Evolutionary conservation across 2,113 vertebrate genomes (phyloP), one percentile per base, ranked within the genome.

Genomic region (Scartelaos histophorus): DNA sequence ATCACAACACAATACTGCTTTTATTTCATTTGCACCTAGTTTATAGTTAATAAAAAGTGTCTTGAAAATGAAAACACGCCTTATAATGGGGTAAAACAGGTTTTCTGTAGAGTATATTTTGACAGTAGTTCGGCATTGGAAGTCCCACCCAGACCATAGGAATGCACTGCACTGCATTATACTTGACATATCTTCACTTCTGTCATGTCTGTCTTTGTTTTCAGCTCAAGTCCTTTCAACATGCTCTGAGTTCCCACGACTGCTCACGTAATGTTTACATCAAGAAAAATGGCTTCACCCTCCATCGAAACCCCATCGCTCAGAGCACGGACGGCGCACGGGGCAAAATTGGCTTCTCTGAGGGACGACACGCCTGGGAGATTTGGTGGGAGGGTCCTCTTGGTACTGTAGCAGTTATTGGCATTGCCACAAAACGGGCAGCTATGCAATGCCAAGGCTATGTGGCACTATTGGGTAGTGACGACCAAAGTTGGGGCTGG

Each of bases 401-500:
- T 10, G 98, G 98, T 75, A 99, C 98, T 0, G 98, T 99, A 87
- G 98, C 98, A 0, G 97, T 99, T 70, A 98, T 99, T 34, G 98
- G 98, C 83, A 95, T 99, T 3, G 97, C 98, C 83, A 99, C 97
- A 0, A 98, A 98, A 86, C 93, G 97, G 64, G 98, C 98, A 0
- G 91, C 95, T 66, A 96, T 99, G 96, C 98, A 99, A 91, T 99
- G 97, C 85, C 98, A 99, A 85, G 98, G 98, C 16, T 99, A 99
- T 5, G 96, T 99, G 84, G 98, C 97, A 2, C 92, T 99, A 75
- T 90, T 99, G 84, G 97, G 97, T 49, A 98, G 97, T 0, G 97
- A 99, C 0, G 97, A 99, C 92, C 97, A 99, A 93, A 99, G 98
- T 86, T 99, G 98, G 98, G 98, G 98, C 83, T 99, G 98, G 98